Conservation (phyloP, 2,888 invertebrate species). For the Iphiclides podalirius region DNA sequence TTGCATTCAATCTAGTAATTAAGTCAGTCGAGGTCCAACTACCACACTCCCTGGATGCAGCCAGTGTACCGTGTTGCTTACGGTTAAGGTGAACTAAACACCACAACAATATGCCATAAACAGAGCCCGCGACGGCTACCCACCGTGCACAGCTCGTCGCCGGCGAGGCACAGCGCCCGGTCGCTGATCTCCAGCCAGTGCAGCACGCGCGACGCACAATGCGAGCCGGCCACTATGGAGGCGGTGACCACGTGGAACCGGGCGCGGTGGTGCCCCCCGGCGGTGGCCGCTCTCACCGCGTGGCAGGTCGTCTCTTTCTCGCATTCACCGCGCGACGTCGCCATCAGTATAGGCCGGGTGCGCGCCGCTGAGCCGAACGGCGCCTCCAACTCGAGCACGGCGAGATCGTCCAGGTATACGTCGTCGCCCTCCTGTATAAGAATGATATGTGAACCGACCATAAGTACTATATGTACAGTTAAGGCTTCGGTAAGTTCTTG, state of each 20-base stretch:
- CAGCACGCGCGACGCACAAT: slow-evolving; percentile 38
- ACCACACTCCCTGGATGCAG: no score
- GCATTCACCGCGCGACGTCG: slow-evolving; percentile 35
- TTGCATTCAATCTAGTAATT: no score
- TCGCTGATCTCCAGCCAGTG: slow-evolving; percentile 43
- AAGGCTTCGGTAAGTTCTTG: no score
- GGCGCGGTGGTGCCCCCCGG: slow-evolving; percentile 22
- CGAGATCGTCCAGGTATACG: slow-evolving; percentile 39
- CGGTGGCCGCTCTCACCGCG: slow-evolving; percentile 39
- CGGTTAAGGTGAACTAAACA: no score
- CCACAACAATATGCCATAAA: no score
- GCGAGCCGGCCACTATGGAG: slow-evolving; percentile 24
- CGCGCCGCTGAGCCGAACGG: slow-evolving; percentile 42
- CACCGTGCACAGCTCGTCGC: slow-evolving; percentile 51
- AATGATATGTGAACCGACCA: slow-evolving; percentile 14
- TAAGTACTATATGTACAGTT: no score
- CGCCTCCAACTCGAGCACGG: slow-evolving; percentile 53
- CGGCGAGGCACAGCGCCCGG: slow-evolving; percentile 48
- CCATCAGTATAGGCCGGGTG: slow-evolving; percentile 54
- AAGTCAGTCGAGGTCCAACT: no score
- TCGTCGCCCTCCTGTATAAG: slow-evolving; percentile 20
- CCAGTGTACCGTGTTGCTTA: no score
- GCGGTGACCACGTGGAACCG: slow-evolving; percentile 35
- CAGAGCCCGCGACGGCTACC: no score
- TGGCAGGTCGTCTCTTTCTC: slow-evolving; percentile 38